Evolutionary conservation across 64 coral and sea anemone species (phyloP).

Genomic region (Montipora capricornis): DNA sequence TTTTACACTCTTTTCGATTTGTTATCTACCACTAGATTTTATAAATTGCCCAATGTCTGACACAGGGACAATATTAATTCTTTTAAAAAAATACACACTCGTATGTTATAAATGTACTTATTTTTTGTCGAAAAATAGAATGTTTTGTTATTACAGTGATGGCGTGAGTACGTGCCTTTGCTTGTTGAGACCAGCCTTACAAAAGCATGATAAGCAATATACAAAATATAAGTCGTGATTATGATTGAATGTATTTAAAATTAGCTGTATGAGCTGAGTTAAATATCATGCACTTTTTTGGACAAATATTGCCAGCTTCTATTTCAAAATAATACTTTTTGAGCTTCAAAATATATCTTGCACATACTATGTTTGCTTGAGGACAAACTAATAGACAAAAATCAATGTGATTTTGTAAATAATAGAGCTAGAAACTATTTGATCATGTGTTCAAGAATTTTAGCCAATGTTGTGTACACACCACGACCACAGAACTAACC

Average conservation of each 20-base stretch:
- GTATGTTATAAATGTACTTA: background rate
- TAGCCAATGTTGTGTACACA: background rate
- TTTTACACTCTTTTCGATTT: background rate
- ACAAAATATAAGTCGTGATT: background rate
- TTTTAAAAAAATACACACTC: background rate
- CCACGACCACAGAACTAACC: background rate
- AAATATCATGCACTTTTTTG: constrained; percentile 24
- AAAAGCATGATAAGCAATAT: constrained; percentile 10
- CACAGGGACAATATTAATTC: background rate
- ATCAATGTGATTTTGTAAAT: constrained; percentile 47
- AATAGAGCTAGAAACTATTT: background rate
- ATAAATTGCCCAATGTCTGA: background rate
- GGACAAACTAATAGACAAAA: background rate
- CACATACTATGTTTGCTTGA: constrained; percentile 16
- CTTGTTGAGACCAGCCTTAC: background rate
- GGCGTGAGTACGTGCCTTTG: constrained; percentile 6
- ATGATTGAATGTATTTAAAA: constrained; percentile 32
- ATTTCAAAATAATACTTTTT: constrained; percentile 18
- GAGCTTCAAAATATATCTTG: constrained; percentile 14
- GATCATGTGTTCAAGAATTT: background rate
- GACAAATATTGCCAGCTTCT: constrained; percentile 20
- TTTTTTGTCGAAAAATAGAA: background rate
- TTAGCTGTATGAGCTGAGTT: constrained; percentile 30
- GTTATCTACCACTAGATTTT: background rate
- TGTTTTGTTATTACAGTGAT: background rate